Percentiles rank a stretch among this genome's conserved stretches.
These are phyloP conservation scores for Drosophila arawakana DNA, from an alignment of 1,140 invertebrate species.

Conservation along the genomic window DNA sequence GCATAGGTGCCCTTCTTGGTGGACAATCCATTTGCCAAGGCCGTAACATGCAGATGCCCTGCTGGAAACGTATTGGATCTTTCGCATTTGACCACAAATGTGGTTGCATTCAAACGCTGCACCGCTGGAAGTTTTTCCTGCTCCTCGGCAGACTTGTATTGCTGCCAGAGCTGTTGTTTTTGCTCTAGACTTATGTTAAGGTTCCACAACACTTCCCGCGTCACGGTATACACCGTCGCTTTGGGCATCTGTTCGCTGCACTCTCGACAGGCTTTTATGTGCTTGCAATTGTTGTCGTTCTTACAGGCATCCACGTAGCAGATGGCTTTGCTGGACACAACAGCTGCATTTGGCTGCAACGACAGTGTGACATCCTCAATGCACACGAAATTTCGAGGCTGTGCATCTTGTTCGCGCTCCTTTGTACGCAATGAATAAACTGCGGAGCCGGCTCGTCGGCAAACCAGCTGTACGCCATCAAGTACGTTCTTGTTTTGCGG, in stretches of 20 bases:
- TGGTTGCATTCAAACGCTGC: slow-evolving; percentile 66
- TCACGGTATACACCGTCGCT: slow-evolving; percentile 61
- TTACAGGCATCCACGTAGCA: slow-evolving; percentile 71
- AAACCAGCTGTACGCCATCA: slow-evolving; percentile 65
- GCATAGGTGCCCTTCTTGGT: slow-evolving; percentile 58
- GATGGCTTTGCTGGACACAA: slow-evolving; percentile 71
- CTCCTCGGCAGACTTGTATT: slow-evolving; percentile 60
- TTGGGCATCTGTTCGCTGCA: slow-evolving; percentile 36
- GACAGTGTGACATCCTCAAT: slow-evolving; percentile 64
- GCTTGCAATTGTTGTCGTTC: slow-evolving; percentile 51
- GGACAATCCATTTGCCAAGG: slow-evolving; percentile 55
- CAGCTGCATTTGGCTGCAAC: slow-evolving; percentile 57
- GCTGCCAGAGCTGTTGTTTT: slow-evolving; percentile 72
- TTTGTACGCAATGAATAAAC: slow-evolving; percentile 68
- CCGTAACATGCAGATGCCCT: slow-evolving; percentile 72
- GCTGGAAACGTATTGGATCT: slow-evolving; percentile 69
- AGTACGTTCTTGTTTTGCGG: slow-evolving; percentile 62
- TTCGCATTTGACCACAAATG: slow-evolving; percentile 74
- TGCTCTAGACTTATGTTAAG: slow-evolving; percentile 70
- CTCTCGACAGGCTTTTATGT: slow-evolving; percentile 69
- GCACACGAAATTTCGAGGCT: slow-evolving; percentile 71
- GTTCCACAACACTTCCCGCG: slow-evolving; percentile 74
- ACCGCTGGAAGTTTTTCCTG: slow-evolving; percentile 68
- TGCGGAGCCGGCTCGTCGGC: slow-evolving; percentile 36
- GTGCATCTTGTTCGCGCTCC: slow-evolving; percentile 56